Conservation (phyloP, 2,888 invertebrate genomes). For the Encarsia formosa region DNA sequence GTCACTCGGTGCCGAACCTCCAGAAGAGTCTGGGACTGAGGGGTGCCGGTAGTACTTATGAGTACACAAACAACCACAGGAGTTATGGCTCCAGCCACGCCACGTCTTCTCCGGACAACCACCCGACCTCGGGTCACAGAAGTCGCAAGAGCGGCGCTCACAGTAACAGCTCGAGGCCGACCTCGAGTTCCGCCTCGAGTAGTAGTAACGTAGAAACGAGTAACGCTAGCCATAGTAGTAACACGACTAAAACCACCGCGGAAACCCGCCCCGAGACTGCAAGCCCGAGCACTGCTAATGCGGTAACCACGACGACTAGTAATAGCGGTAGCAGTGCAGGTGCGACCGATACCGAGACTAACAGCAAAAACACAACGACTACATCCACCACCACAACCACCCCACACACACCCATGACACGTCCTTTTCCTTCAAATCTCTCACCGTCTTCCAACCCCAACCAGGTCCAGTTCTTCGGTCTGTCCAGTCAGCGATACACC, state of each 20-base stretch:
- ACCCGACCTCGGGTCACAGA: background rate
- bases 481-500: slow-evolving; percentile 34
- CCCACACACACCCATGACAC: slow-evolving; percentile 43
- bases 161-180: background rate
- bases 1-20: slow-evolving; percentile 1
- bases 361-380: background rate
- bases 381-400: slow-evolving; percentile 32
- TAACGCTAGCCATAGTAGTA: background rate
- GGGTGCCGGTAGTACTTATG: background rate
- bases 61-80: background rate
- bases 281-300: slow-evolving; percentile 12
- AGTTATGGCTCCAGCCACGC: slow-evolving; percentile 3
- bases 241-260: background rate
- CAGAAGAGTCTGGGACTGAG: slow-evolving; percentile 4
- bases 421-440: slow-evolving; percentile 43
- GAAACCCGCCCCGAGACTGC: slow-evolving; percentile 19
- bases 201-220: background rate
- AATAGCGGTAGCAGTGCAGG: background rate
- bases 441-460: slow-evolving; percentile 42
- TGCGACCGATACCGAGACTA: background rate
- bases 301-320: slow-evolving; percentile 23
- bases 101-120: background rate
- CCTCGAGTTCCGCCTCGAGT: background rate
- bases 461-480: slow-evolving; percentile 45
- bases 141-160: background rate